Conservation (phyloP, 2,888 invertebrate genomes). For the Agrilus mali region DNA sequence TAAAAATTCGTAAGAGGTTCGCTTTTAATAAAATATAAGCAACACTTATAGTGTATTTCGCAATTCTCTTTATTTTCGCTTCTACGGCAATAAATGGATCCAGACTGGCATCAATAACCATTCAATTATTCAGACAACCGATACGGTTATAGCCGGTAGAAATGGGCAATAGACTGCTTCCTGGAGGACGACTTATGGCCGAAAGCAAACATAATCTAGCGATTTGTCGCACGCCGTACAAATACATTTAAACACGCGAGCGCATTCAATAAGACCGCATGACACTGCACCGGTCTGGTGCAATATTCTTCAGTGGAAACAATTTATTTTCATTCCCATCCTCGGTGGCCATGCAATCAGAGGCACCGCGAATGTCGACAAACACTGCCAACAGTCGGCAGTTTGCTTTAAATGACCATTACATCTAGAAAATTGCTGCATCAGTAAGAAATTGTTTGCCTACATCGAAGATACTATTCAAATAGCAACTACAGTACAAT, state of each 20-base stretch:
- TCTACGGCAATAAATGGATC: background rate
- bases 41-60: no score
- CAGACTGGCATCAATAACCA: background rate
- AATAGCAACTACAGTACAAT: no score
- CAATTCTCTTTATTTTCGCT: no score
- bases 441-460: no score
- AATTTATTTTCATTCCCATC: conserved; percentile 33
- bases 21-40: no score
- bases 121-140: conserved; percentile 14
- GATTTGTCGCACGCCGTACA: conserved; percentile 23
- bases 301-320: conserved; percentile 32
- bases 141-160: conserved; percentile 14
- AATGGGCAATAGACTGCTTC: no score
- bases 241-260: conserved; percentile 16
- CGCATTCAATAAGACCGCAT: conserved; percentile 22
- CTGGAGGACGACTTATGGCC: background rate
- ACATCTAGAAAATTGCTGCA: conserved; percentile 11
- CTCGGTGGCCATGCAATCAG: conserved; percentile 22
- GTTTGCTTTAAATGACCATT: conserved; percentile 34
- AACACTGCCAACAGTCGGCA: conserved; percentile 30
- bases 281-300: conserved; percentile 22
- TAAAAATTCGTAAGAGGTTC: no score
- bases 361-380: conserved; percentile 26
- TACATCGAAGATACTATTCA: no score
- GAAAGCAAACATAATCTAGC: conserved; percentile 9